Percentiles rank a stretch among this genome's conserved stretches.
Evolutionary conservation across 2,888 invertebrate species (phyloP).

Genomic region (Pasiphila rectangulata): DNA sequence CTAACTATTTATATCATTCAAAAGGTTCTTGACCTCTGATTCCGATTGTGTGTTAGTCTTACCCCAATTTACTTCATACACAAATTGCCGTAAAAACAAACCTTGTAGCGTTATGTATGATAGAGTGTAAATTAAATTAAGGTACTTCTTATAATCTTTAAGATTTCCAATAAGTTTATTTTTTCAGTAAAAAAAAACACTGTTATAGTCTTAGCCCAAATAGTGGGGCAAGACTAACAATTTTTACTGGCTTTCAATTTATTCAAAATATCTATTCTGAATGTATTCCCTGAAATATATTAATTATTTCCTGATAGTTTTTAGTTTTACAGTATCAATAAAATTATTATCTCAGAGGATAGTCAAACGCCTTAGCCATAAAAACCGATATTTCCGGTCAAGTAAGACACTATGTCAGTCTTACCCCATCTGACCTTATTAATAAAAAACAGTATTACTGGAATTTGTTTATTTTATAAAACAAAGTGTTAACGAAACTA

Average conservation of each 20-base stretch:
- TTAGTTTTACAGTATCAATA: not conserved
- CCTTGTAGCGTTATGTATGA: conserved; percentile 1
- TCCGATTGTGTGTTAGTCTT: conserved; percentile 3
- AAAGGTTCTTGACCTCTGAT: no score
- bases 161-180: not conserved
- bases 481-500: conserved; percentile 44
- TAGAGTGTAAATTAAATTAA: conserved; percentile 2
- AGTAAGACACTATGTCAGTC: conserved; percentile 4
- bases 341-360: not conserved
- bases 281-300: not conserved
- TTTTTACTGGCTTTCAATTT: not conserved
- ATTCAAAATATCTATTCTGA: conserved; percentile 3
- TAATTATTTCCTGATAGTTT: not conserved
- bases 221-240: not conserved
- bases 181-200: conserved; percentile 3
- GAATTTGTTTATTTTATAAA: conserved; percentile 71
- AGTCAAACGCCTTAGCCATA: conserved; percentile 3
- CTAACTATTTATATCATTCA: no score
- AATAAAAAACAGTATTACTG: conserved; percentile 37
- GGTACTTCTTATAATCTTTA: conserved; percentile 1
- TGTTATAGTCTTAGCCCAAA: conserved; percentile 3
- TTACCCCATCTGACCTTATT: not conserved
- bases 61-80: conserved; percentile 1
- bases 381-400: conserved; percentile 1
- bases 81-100: conserved; percentile 2